These are phyloP conservation scores for Parelbella ahira DNA, from an alignment of 2,888 invertebrate genomes.

Conservation along the genomic window DNA sequence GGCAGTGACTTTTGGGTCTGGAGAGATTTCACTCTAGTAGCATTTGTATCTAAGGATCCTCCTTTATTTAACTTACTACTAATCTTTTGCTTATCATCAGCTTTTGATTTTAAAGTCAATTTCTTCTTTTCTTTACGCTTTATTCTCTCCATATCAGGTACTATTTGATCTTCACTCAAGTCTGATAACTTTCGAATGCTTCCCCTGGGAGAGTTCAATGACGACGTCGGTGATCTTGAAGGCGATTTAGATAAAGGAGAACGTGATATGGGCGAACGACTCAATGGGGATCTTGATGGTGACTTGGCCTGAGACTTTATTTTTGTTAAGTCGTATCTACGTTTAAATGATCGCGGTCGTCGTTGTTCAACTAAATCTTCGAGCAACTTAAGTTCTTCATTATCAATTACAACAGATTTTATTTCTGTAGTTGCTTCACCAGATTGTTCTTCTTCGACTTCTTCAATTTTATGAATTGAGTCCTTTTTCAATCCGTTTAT, in stretches of 20 bases:
- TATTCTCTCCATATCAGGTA: conserved; percentile 73
- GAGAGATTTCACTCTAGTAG: conserved; percentile 65
- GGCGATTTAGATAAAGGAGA: conserved; percentile 76
- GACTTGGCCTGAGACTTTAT: conserved; percentile 61
- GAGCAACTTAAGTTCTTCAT: conserved; percentile 78
- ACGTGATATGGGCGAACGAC: conserved; percentile 66
- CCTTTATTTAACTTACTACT: conserved; percentile 68
- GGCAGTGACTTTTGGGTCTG: conserved; percentile 80
- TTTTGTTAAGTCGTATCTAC: conserved; percentile 68
- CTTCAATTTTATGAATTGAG: conserved; percentile 67
- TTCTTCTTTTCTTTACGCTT: conserved; percentile 74
- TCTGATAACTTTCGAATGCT: conserved; percentile 75
- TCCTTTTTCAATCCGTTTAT: conserved; percentile 46
- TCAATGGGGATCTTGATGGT: conserved; percentile 70
- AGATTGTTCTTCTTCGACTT: conserved; percentile 76
- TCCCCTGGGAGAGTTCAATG: conserved; percentile 73
- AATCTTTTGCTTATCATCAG: conserved; percentile 67
- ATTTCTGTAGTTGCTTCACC: conserved; percentile 56
- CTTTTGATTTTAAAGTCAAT: conserved; percentile 64
- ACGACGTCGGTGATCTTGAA: conserved; percentile 75
- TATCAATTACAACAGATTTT: conserved; percentile 76
- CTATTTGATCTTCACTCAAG: conserved; percentile 75
- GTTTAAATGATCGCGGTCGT: conserved; percentile 72
- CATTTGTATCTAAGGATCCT: conserved; percentile 73
- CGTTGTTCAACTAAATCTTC: conserved; percentile 77